Evolutionary conservation across 1,140 invertebrate species (phyloP).

Genomic region (Ceratoteleas bidentatus): DNA sequence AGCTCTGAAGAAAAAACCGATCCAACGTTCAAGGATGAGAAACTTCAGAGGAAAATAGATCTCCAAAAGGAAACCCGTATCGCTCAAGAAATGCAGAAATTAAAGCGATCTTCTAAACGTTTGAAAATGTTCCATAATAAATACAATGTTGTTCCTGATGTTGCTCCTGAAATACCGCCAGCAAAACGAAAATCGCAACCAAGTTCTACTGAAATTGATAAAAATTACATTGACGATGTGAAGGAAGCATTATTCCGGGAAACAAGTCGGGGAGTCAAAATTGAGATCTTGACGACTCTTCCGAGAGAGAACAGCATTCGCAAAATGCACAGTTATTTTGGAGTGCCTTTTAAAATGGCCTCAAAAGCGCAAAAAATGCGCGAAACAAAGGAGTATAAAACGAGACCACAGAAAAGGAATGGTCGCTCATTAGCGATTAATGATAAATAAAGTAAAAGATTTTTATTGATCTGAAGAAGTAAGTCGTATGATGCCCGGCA

Average conservation of each 20-base stretch:
- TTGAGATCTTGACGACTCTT: constrained; percentile 23
- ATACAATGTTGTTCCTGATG: not conserved
- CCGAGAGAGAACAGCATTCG: constrained; percentile 13
- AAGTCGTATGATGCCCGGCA: constrained; percentile 25
- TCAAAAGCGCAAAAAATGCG: constrained; percentile 20
- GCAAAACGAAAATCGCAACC: constrained; percentile 2
- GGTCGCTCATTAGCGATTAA: not conserved
- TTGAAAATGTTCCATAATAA: constrained; percentile 7
- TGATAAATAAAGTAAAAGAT: constrained; percentile 7
- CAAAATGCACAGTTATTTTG: constrained; percentile 24
- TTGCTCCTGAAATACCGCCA: not conserved
- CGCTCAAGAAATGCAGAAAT: constrained; percentile 11
- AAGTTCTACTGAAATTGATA: constrained; percentile 6
- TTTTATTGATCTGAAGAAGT: constrained; percentile 20
- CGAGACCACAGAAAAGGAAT: constrained; percentile 5
- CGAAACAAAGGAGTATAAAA: constrained; percentile 1
- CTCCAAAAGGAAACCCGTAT: constrained; percentile 7
- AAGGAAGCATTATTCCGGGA: constrained; percentile 7
- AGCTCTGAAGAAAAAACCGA: constrained; percentile 34
- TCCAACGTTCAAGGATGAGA: constrained; percentile 4
- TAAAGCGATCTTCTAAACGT: constrained; percentile 18
- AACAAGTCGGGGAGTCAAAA: constrained; percentile 7
- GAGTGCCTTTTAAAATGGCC: constrained; percentile 13
- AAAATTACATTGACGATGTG: not conserved
- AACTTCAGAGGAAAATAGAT: constrained; percentile 1